Base-by-base conservation (phyloP, 2,888 invertebrate species). In the Neoascia interrupta region DNA sequence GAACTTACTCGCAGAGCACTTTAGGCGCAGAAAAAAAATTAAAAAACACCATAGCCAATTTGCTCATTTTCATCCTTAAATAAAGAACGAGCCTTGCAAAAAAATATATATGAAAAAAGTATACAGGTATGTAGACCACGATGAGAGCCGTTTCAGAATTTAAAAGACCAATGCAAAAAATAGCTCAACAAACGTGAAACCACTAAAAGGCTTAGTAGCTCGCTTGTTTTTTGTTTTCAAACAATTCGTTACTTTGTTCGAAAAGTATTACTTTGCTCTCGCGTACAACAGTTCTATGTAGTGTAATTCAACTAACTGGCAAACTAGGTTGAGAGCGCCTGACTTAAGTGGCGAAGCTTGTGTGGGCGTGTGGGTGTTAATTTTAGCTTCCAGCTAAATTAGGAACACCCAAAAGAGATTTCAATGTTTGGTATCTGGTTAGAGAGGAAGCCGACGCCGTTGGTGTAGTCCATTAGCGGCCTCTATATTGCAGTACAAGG, bases 391-490 rank as follows among this genome's bases (percentile, higher is more conserved):
- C 34, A 47, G 31, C 37, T 39, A 69, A 75, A 45, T 63, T 15
- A 63, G 69, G 43, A 56, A 41, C 31, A 41, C 23, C 56, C 56
- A 6, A 6, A 26, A 61, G 58, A 61, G 34, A 47, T 31, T 43
- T 15, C 39, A 58, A 15, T 64, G 23, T 43, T 74, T 23, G 34
- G 21, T 39, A 23, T 45, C 43, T 28, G 15, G 51, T 16, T 53
- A 41, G 26, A n/a, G 31, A 19, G 10, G 18, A n/a, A n/a, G 28
- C 19, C 15, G 43, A 18, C 21, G 6, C 26, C 23, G 21, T 28
- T 56, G 11, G 23, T 23, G 28, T 10, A 61, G 74, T 61, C 68
- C 74, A 75, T 75, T 75, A 68, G 68, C 54, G 74, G 36, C 34
- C 56, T 41, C 47, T 13, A 43, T 56, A 69, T 41, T 56, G 43